Conservation (phyloP, 2,888 invertebrate genomes). For the Antitype chi region DNA sequence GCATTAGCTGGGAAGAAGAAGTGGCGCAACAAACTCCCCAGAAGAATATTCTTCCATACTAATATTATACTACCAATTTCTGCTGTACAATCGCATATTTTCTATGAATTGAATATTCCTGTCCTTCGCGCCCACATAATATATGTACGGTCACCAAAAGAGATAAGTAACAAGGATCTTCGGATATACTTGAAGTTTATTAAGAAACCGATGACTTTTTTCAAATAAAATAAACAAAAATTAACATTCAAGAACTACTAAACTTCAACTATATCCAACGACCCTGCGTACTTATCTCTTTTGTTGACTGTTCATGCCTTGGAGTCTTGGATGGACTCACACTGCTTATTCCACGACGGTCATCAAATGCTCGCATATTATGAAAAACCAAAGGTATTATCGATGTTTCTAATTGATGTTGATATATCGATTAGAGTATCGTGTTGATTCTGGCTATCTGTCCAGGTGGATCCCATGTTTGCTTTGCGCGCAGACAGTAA, state of each 20-base stretch:
- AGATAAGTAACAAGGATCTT: no score
- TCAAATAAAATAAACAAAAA: no score
- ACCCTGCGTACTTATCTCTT: no score
- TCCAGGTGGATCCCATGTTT: slow-evolving; percentile 80
- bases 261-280: no score
- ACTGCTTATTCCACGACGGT: slow-evolving; percentile 15
- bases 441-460: slow-evolving; percentile 78
- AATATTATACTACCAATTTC: not conserved
- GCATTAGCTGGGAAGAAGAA: no score
- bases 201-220: no score
- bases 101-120: slow-evolving; percentile 12
- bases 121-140: not conserved
- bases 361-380: slow-evolving; percentile 46
- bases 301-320: no score
- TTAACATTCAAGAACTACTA: no score
- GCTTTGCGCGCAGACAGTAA: slow-evolving; percentile 78
- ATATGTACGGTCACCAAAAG: no score
- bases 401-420: slow-evolving; percentile 60
- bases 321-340: not conserved
- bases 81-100: slow-evolving; percentile 15
- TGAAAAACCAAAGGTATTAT: slow-evolving; percentile 37
- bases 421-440: slow-evolving; percentile 56
- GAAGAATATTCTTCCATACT: not conserved
- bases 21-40: no score
- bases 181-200: no score